Evolutionary conservation across 1,140 invertebrate genomes (phyloP).

Genomic region (Pomacea maculata): DNA sequence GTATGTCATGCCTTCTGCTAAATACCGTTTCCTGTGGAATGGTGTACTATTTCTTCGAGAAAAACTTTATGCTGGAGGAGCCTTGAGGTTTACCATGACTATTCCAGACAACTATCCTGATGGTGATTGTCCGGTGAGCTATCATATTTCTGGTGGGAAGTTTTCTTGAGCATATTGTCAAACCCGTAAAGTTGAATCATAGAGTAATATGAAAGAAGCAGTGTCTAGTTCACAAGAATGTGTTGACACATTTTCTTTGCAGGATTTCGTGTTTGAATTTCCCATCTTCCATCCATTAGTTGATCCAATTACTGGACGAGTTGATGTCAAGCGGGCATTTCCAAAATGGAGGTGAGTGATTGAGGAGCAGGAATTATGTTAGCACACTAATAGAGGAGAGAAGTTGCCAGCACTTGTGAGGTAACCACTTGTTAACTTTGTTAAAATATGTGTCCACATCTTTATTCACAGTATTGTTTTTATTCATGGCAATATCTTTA

Average conservation of each 20-base stretch:
- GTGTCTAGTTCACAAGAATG: background rate
- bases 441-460: no score
- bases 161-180: no score
- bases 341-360: conserved; percentile 76
- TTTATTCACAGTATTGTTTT: no score
- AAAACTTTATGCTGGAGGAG: conserved; percentile 85
- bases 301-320: conserved; percentile 77
- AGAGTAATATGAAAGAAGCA: no score
- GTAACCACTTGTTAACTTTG: no score
- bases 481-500: no score
- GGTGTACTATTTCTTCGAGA: conserved; percentile 90
- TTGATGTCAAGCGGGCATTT: conserved; percentile 82
- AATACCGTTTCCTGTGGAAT: conserved; percentile 82
- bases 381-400: no score
- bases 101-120: conserved; percentile 90
- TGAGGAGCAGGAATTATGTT: no score
- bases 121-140: conserved; percentile 81
- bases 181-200: no score
- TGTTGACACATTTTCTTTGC: conserved; percentile 46
- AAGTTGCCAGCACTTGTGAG: no score
- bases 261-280: conserved; percentile 87
- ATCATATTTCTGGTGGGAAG: no score
- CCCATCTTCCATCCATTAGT: conserved; percentile 89
- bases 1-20: conserved; percentile 91
- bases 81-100: conserved; percentile 87